Conservation (phyloP, 2,888 invertebrate species). For the Drosophila tripunctata region DNA sequence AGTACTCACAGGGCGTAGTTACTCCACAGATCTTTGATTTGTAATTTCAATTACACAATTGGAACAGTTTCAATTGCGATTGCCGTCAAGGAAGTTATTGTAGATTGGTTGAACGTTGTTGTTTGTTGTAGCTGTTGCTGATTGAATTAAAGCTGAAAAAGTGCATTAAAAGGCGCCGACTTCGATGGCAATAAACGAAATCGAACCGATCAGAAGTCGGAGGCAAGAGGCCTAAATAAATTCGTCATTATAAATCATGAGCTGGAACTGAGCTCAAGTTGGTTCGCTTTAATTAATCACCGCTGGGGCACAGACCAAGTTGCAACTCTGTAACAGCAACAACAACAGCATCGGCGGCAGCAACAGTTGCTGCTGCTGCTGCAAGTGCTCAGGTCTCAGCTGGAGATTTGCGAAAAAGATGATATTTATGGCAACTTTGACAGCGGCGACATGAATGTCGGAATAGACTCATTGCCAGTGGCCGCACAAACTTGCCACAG, state of each 20-base stretch:
- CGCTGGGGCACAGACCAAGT: conserved; percentile 59
- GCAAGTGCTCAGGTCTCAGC: conserved; percentile 62
- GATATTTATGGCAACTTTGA: conserved; percentile 84
- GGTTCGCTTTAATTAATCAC: conserved; percentile 76
- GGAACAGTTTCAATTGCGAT: background rate
- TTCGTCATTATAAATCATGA: conserved; percentile 84
- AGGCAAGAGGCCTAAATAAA: conserved; percentile 80
- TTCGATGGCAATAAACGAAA: conserved; percentile 43
- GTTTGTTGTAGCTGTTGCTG: conserved; percentile 9
- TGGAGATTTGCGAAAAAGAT: conserved; percentile 79
- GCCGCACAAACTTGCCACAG: conserved; percentile 41
- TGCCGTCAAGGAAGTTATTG: background rate
- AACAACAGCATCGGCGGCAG: conserved; percentile 9
- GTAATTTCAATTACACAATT: conserved; percentile 26
- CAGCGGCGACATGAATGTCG: conserved; percentile 63
- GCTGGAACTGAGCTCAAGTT: conserved; percentile 48
- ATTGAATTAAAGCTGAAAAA: conserved; percentile 69
- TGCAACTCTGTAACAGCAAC: conserved; percentile 33
- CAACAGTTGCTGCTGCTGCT: conserved; percentile 14
- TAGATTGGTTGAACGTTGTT: background rate
- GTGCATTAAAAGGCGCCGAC: conserved; percentile 70
- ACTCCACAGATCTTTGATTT: conserved; percentile 9
- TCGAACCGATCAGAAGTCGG: conserved; percentile 37
- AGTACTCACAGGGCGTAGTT: background rate
- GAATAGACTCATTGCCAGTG: conserved; percentile 71